A percentile compares a stretch with the other conserved stretches of the same genome.
Conservation (phyloP, 2,888 invertebrate genomes). For the Trissonchulus sp. region DNA sequence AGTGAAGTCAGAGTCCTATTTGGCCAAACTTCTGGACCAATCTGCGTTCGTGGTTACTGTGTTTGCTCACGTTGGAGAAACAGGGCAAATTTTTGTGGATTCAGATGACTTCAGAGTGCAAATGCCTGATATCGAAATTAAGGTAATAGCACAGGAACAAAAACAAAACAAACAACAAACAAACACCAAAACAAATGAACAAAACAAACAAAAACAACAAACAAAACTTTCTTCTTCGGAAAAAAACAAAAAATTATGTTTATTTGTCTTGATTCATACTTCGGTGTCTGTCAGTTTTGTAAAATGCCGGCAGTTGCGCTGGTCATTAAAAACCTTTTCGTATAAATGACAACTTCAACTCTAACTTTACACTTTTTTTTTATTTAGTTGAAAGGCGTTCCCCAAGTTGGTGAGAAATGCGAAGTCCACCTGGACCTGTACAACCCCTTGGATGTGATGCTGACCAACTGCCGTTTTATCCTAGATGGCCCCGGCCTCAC, state of each 20-base stretch:
- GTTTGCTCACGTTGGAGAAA: slow-evolving; percentile 70
- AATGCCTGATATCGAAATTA: slow-evolving; percentile 78
- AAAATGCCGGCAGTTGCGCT: too few relatives aligned
- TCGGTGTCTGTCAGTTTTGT: too few relatives aligned
- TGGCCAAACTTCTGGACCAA: slow-evolving; percentile 68
- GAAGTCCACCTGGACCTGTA: neutral
- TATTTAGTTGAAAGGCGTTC: neutral
- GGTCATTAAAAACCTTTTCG: too few relatives aligned
- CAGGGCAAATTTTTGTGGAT: slow-evolving; percentile 76
- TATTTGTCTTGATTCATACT: too few relatives aligned
- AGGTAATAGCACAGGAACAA: too few relatives aligned
- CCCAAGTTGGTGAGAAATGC: neutral
- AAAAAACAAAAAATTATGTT: too few relatives aligned
- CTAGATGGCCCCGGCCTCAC: slow-evolving; percentile 31
- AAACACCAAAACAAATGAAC: too few relatives aligned
- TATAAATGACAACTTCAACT: too few relatives aligned
- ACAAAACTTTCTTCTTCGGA: too few relatives aligned
- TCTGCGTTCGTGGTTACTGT: slow-evolving; percentile 76
- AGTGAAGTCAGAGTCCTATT: slow-evolving; percentile 74
- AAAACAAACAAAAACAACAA: too few relatives aligned
- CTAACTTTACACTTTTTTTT: too few relatives aligned
- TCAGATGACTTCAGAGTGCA: slow-evolving; percentile 81
- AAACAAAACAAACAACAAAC: too few relatives aligned
- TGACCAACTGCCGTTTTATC: slow-evolving; percentile 29
- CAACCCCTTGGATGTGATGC: slow-evolving; percentile 28